Evolutionary conservation across 2,113 vertebrate species (phyloP).

Genomic region (Callocephalon fimbriatum): DNA sequence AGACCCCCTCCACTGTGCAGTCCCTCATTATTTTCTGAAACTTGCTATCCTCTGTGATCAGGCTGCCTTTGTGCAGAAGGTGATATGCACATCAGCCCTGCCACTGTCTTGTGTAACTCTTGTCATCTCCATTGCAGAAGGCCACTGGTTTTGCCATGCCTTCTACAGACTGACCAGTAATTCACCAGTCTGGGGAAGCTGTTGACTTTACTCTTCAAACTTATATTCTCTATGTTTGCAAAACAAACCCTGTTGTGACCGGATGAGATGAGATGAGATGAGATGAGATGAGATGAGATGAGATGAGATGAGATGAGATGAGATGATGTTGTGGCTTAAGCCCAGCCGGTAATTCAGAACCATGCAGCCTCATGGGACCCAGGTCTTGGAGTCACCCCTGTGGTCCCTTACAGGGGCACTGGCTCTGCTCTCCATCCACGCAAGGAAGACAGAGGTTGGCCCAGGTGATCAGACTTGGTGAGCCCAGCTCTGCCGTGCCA

Average conservation of each 20-base stretch:
- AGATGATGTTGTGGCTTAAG: not conserved
- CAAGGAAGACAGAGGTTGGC: not conserved
- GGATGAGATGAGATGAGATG: too few species aligned
- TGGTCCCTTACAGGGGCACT: not conserved
- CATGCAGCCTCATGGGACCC: not conserved
- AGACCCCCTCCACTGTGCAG: not conserved
- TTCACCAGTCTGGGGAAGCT: not conserved
- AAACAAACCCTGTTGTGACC: too few species aligned
- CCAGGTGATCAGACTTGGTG: not conserved
- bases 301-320: not conserved
- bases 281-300: too few species aligned
- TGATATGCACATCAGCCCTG: not conserved
- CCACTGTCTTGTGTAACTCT: not conserved
- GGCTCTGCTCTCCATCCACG: rapidly evolving
- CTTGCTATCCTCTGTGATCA: not conserved
- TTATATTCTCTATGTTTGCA: not conserved
- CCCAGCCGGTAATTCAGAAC: not conserved
- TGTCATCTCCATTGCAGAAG: not conserved
- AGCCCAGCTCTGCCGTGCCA: not conserved
- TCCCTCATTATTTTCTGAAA: not conserved
- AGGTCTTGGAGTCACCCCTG: not conserved
- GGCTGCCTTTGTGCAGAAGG: not conserved
- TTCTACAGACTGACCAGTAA: not conserved
- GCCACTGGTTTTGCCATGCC: not conserved
- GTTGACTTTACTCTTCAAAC: not conserved